A percentile compares a stretch with the other conserved stretches of the same genome.
phyloP scores from a whole-genome alignment of 2,888 invertebrate species.

The Dinocampus coccinellae region DNA sequence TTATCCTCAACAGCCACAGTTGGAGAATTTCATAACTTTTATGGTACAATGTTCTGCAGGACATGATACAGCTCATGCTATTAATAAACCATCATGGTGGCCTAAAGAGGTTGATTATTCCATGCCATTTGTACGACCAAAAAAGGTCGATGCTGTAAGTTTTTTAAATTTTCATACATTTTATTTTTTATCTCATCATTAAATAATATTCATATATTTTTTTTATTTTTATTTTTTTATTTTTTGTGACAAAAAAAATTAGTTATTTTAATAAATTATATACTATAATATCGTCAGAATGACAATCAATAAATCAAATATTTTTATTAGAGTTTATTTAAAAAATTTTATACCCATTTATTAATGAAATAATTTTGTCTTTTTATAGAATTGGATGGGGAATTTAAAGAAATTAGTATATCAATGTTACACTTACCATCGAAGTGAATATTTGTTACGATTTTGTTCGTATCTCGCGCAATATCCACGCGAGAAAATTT shows the following conservation, averaged over 20 bases:
- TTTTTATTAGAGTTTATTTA: no score
- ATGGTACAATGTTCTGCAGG: slow-evolving; percentile 84
- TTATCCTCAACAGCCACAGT: slow-evolving; percentile 67
- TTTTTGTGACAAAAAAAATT: no score
- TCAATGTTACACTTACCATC: slow-evolving; percentile 80
- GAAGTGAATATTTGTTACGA: slow-evolving; percentile 78
- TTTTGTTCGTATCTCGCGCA: slow-evolving; percentile 80
- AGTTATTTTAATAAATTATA: no score
- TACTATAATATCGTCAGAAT: no score
- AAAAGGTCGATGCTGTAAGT: slow-evolving; percentile 69
- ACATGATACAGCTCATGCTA: slow-evolving; percentile 73
- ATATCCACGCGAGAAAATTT: slow-evolving; percentile 75
- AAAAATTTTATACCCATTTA: not conserved
- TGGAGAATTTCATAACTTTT: slow-evolving; percentile 81
- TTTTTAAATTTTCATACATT: not conserved
- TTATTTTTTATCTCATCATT: not conserved
- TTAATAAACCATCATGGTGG: slow-evolving; percentile 79
- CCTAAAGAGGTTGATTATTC: slow-evolving; percentile 76
- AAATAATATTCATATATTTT: no score
- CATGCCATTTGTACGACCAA: slow-evolving; percentile 76
- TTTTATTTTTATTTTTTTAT: no score
- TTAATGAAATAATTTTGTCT: slow-evolving; percentile 4
- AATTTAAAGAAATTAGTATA: slow-evolving; percentile 77
- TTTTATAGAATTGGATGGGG: slow-evolving; percentile 73
- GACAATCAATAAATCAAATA: no score